These are phyloP conservation scores for Hypomecis punctinalis DNA, from an alignment of 2,888 invertebrate genomes.

Conservation along the genomic window DNA sequence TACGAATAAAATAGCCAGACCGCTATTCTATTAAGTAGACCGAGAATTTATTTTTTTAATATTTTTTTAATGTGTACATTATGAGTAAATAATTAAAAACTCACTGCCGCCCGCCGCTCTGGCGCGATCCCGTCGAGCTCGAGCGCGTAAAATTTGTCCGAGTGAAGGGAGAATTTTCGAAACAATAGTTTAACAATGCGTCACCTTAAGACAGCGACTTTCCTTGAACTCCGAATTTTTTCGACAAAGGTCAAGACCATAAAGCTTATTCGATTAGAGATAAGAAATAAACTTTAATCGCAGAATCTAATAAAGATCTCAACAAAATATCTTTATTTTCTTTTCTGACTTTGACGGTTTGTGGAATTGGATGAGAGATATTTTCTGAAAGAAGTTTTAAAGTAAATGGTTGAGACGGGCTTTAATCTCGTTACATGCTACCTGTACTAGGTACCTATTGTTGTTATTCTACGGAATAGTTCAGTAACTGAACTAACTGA, in stretches of 20 bases:
- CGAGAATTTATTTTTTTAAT: too few species aligned
- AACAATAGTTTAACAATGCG: too few species aligned
- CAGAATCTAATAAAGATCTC: constrained; percentile 30
- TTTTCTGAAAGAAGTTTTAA: constrained; percentile 14
- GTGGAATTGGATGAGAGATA: constrained; percentile 17
- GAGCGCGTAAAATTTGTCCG: too few species aligned
- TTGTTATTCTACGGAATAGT: too few species aligned
- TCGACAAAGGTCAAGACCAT: constrained; percentile 22
- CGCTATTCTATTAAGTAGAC: too few species aligned
- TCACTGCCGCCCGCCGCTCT: too few species aligned
- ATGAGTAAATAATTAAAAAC: too few species aligned
- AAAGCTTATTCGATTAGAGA: constrained; percentile 34
- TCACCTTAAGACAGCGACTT: constrained; percentile 16
- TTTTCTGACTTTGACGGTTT: constrained; percentile 21
- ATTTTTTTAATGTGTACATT: too few species aligned
- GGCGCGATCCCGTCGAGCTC: too few species aligned
- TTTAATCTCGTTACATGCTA: not conserved
- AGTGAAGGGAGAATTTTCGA: too few species aligned
- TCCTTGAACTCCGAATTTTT: constrained; percentile 19
- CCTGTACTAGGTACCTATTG: not conserved
- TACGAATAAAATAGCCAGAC: too few species aligned
- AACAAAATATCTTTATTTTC: constrained; percentile 23
- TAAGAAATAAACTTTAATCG: constrained; percentile 33
- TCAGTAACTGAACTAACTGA: too few species aligned
- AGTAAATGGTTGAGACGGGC: constrained; percentile 1